Percentiles rank a stretch among this genome's conserved stretches.
Evolutionary conservation across 2,888 invertebrate genomes (phyloP).

Genomic region (Volucella inanis): DNA sequence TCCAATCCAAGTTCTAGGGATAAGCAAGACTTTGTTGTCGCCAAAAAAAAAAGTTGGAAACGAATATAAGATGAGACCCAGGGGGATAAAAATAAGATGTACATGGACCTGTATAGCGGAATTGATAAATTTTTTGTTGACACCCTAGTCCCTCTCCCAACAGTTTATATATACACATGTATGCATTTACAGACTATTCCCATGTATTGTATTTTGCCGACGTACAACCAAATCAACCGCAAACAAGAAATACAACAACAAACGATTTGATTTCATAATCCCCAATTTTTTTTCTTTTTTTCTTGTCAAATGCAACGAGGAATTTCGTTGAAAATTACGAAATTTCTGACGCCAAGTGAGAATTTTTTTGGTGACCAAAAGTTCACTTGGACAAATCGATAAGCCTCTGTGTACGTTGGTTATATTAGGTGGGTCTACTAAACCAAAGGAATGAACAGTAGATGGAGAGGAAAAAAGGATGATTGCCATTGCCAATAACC

Average conservation of each 20-base stretch:
- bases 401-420: conserved; percentile 58
- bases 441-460: conserved; percentile 15
- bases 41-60: no score
- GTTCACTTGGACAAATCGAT: conserved; percentile 71
- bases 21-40: conserved; percentile 1
- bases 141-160: no score
- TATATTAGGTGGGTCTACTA: conserved; percentile 44
- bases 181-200: no score
- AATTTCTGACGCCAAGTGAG: conserved; percentile 22
- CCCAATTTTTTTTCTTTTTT: conserved; percentile 25
- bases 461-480: conserved; percentile 55
- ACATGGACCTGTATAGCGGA: no score
- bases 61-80: no score
- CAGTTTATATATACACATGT: no score
- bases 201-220: conserved; percentile 37
- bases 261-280: conserved; percentile 70
- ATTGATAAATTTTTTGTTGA: no score
- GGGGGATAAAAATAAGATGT: no score
- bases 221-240: conserved; percentile 25
- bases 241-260: conserved; percentile 32
- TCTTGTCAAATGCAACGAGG: conserved; percentile 2
- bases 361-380: conserved; percentile 7
- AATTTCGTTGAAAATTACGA: conserved; percentile 38
- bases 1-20: background rate
- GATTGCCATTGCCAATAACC: conserved; percentile 50